Evolutionary conservation across 2,113 vertebrate genomes (phyloP), one percentile per base, ranked within the genome.

Genomic region (Prionailurus viverrinus): DNA sequence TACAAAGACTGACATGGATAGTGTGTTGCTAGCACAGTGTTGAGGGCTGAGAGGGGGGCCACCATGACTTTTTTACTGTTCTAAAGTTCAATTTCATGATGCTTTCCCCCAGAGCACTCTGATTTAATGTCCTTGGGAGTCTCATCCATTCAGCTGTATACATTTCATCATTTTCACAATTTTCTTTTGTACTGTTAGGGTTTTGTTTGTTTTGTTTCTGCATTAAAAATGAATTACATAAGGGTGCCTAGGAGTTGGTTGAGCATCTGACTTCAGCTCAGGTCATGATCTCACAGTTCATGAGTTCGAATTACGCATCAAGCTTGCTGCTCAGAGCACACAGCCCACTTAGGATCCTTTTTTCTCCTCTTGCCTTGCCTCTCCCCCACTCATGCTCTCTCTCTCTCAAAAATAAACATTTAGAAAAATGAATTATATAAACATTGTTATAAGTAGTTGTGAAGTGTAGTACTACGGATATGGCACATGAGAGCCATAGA

Each of bases 201-300:
- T 31, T 95, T 71, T 58, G 58, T 51, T 93, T 95, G 45, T 45
- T 95, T 97, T 88, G 29, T 48, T 87, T 96, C 58, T 39, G 6
- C 9, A 69, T 88, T 88, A 82, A 95, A 96, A 91, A 4, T 53
- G 58, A 95, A 80, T 92, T 84, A 87, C 16, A 63, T 51, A 71
- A 90, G 58, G 21, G 21, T 21, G 21, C 58, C 58, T 61, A 61
- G 25, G 58, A 61, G 58, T 61, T 1, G 7, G 58, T 61, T 61
- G 21, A 23, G 58, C 58, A 23, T 61, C 58, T 18, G 1, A 61
- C 58, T 61, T 61, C 21, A 61, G 58, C 58, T 61, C 58, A 23
- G 58, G 58, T 61, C 58, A 61, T 61, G 58, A 61, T 61, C 58
- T 61, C 58, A 23, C 58, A 19, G 58, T 23, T 9, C 6, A 8